Conservation (phyloP, 2,113 vertebrate species). For the Tyrannus savana region DNA sequence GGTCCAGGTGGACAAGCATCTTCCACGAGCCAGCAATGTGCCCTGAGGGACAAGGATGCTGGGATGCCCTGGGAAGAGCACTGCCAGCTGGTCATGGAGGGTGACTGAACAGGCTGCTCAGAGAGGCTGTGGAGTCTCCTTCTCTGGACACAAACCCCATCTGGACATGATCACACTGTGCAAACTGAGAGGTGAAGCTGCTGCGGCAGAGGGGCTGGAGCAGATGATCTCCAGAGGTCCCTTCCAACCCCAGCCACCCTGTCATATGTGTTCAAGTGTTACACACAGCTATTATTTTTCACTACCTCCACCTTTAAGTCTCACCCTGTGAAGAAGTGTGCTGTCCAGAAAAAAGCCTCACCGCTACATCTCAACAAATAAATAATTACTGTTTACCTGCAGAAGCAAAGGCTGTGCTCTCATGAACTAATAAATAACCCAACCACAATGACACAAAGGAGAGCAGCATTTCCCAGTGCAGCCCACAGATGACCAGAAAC, state of each 20-base stretch:
- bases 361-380: not conserved
- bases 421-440: not conserved
- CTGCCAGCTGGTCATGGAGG: not conserved
- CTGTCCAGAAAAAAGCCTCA: not conserved
- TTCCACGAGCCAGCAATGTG: not conserved
- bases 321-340: not conserved
- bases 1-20: not conserved
- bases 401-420: not conserved
- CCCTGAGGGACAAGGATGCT: not conserved
- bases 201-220: not conserved
- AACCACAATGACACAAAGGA: fast-evolving
- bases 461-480: not conserved
- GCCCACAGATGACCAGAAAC: not conserved
- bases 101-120: not conserved
- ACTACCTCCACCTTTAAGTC: not conserved
- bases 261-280: fast-evolving
- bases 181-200: not conserved
- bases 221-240: not conserved
- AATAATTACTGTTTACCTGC: not conserved
- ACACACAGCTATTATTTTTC: not conserved
- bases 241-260: not conserved
- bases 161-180: not conserved
- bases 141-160: not conserved
- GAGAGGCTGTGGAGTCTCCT: not conserved
- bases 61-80: not conserved